Evolutionary conservation across 2,797 vertebrate genomes (phyloP).

Genomic region (Coendou prehensilis): DNA sequence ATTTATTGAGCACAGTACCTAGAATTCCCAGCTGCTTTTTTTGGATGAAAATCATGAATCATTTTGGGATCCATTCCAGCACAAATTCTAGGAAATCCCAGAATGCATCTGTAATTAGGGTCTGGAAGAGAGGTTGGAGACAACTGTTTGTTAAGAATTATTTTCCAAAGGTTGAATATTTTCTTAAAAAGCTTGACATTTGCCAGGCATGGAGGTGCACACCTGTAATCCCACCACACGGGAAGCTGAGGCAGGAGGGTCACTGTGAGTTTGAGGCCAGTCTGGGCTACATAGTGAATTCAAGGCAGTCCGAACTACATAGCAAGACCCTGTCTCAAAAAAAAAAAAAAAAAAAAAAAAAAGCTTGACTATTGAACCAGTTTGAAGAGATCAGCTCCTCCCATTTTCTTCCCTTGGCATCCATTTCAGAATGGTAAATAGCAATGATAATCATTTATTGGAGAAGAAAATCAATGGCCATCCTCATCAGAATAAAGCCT

Average conservation of each 20-base stretch:
- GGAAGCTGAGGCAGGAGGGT: neutral
- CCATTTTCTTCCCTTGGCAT: neutral
- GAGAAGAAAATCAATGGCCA: slow-evolving; percentile 40
- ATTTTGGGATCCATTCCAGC: slow-evolving; percentile 41
- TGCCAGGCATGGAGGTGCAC: neutral
- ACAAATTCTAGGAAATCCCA: slow-evolving; percentile 73
- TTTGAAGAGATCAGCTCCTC: neutral
- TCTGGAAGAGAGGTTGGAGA: slow-evolving; percentile 52
- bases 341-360: too few relatives aligned
- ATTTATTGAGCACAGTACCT: slow-evolving; percentile 62
- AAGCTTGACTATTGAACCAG: neutral
- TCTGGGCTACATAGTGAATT: neutral
- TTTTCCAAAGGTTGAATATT: slow-evolving; percentile 31
- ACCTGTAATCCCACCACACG: neutral
- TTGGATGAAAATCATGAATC: slow-evolving; percentile 63
- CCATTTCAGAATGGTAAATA: slow-evolving; percentile 19
- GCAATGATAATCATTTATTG: neutral
- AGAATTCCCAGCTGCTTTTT: slow-evolving; percentile 70
- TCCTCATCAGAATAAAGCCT: slow-evolving; percentile 38
- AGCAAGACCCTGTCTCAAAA: neutral
- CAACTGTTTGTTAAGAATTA: slow-evolving; percentile 57
- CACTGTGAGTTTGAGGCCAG: neutral
- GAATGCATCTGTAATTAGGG: slow-evolving; percentile 50
- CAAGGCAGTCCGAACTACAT: neutral
- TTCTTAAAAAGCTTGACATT: neutral